Conservation (phyloP, 2,888 invertebrate genomes). For the Nemoura dubitans region DNA sequence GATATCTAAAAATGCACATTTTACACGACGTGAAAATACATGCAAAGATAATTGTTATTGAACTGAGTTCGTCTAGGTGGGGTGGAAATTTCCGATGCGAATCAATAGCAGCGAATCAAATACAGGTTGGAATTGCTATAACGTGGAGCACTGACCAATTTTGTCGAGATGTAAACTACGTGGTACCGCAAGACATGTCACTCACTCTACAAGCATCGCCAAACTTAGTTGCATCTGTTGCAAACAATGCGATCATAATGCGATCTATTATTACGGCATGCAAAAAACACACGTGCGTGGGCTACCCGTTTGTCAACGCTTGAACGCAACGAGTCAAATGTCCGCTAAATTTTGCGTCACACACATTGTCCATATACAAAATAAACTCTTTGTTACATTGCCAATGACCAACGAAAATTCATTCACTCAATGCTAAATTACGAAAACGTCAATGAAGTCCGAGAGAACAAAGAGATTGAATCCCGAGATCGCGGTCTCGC, state of each 20-base stretch:
- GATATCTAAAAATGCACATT: too few species aligned
- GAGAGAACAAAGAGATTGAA: neutral
- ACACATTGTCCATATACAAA: neutral
- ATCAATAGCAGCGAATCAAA: too few species aligned
- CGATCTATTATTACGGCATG: neutral
- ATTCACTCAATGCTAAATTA: neutral
- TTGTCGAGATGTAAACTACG: too few species aligned
- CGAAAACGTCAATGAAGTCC: neutral
- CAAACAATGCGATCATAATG: neutral
- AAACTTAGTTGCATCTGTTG: neutral
- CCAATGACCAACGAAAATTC: neutral
- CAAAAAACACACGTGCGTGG: neutral
- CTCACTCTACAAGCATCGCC: neutral
- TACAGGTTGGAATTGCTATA: too few species aligned
- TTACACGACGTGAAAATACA: too few species aligned
- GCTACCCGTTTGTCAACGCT: neutral
- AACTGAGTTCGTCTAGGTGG: too few species aligned
- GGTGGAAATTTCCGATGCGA: too few species aligned
- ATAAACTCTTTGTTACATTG: neutral
- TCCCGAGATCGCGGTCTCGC: neutral
- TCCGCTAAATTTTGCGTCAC: too few species aligned
- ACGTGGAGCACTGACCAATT: too few species aligned
- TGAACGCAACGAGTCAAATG: too few species aligned
- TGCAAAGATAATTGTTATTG: too few species aligned
- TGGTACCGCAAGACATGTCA: neutral